Evolutionary conservation across 2,797 vertebrate species (phyloP).

Genomic region (Artibeus jamaicensis): DNA sequence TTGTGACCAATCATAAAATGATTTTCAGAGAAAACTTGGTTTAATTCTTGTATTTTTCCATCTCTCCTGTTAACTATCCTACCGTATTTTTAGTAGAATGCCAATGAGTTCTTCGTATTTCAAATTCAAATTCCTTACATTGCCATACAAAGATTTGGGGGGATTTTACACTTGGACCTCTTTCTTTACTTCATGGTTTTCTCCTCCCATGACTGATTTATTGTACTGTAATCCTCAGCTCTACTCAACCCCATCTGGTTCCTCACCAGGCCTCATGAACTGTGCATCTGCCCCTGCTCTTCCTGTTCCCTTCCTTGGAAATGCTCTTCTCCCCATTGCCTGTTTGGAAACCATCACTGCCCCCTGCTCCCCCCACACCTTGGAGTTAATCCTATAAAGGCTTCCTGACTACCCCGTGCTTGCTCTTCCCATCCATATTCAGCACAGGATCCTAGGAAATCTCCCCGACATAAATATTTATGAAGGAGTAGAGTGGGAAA

Average conservation of each 20-base stretch:
- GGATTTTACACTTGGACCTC: not conserved
- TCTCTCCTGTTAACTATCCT: not conserved
- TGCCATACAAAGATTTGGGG: not conserved
- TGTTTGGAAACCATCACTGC: not conserved
- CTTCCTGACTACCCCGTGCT: not conserved
- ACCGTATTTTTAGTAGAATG: not conserved
- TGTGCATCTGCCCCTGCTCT: not conserved
- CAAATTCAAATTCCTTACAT: not conserved
- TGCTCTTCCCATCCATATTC: not conserved
- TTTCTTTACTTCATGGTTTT: not conserved
- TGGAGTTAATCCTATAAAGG: not conserved
- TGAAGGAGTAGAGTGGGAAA: not conserved
- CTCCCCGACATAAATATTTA: not conserved
- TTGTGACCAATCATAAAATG: not conserved
- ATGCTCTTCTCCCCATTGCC: not conserved
- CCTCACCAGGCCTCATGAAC: not conserved
- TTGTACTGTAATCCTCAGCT: not conserved
- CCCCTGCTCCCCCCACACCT: not conserved
- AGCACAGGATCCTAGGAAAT: not conserved
- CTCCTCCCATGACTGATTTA: not conserved
- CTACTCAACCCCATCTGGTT: not conserved
- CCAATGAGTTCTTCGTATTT: not conserved
- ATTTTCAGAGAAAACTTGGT: not conserved
- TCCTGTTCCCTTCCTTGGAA: not conserved
- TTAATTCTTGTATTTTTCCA: not conserved